Conservation (phyloP, 1,140 invertebrate species). For the Cotesia vestalis region DNA sequence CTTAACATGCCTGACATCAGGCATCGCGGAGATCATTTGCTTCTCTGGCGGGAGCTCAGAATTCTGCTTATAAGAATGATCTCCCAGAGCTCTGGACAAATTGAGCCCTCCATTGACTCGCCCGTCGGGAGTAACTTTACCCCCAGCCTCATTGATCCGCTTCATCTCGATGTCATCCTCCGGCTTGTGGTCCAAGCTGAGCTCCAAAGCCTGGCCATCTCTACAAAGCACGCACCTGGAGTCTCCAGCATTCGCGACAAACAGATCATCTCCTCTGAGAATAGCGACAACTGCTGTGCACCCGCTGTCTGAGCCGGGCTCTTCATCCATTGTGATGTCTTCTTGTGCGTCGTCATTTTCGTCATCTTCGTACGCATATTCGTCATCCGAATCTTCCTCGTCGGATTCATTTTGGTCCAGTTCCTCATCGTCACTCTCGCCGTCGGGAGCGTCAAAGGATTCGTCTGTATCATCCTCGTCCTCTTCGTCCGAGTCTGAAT, state of each 20-base stretch:
- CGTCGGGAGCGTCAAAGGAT: slow-evolving; percentile 52
- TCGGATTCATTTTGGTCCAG: slow-evolving; percentile 61
- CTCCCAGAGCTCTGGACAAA: slow-evolving; percentile 95
- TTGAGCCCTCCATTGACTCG: slow-evolving; percentile 96
- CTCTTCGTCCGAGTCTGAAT: slow-evolving; percentile 55
- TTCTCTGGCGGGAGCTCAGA: slow-evolving; percentile 77
- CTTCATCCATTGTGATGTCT: slow-evolving; percentile 51
- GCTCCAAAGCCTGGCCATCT: slow-evolving; percentile 87
- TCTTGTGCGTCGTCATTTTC: slow-evolving; percentile 64
- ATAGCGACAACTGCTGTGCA: slow-evolving; percentile 95
- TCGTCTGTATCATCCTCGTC: slow-evolving; percentile 52
- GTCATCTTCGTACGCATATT: slow-evolving; percentile 55
- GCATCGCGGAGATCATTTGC: slow-evolving; percentile 97
- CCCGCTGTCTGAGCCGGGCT: slow-evolving; percentile 91
- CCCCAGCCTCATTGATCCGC: slow-evolving; percentile 91
- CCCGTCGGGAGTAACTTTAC: slow-evolving; percentile 90
- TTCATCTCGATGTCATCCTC: slow-evolving; percentile 87
- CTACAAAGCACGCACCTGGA: slow-evolving; percentile 93
- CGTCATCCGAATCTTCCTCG: slow-evolving; percentile 54
- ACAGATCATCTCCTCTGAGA: slow-evolving; percentile 78
- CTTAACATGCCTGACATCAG: slow-evolving; percentile 83
- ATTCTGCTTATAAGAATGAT: slow-evolving; percentile 95
- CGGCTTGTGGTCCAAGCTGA: slow-evolving; percentile 97
- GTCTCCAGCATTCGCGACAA: slow-evolving; percentile 91
- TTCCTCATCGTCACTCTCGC: slow-evolving; percentile 63